phyloP scores from a whole-genome alignment of 2,113 vertebrate genomes.

The Charina bottae region DNA sequence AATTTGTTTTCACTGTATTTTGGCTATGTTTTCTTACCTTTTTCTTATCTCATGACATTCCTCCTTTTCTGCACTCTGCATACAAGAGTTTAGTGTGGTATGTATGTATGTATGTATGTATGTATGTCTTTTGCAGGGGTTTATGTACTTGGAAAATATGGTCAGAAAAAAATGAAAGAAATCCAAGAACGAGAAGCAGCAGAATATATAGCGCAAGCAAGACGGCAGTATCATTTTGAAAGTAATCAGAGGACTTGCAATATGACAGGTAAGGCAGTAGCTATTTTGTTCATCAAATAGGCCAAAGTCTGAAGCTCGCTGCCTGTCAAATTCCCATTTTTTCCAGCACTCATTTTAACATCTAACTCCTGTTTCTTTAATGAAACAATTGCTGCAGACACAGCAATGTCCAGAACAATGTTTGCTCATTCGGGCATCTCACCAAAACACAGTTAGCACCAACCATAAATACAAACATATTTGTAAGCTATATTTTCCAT shows the following conservation, averaged over 20 bases:
- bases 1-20: too few relatives aligned
- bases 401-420: background rate
- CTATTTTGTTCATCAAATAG: background rate
- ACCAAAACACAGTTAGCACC: background rate
- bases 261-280: slow-evolving; percentile 87
- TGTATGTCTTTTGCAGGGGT: slow-evolving; percentile 76
- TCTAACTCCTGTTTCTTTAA: background rate
- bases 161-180: slow-evolving; percentile 91
- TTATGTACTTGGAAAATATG: slow-evolving; percentile 92
- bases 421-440: background rate
- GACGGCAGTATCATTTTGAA: slow-evolving; percentile 95
- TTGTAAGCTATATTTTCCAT: background rate
- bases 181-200: slow-evolving; percentile 92
- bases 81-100: background rate
- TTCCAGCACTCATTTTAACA: background rate
- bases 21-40: too few relatives aligned
- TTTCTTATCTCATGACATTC: too few relatives aligned
- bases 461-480: background rate
- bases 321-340: background rate
- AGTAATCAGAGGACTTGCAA: slow-evolving; percentile 98
- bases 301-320: background rate
- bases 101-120: background rate
- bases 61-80: too few relatives aligned
- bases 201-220: slow-evolving; percentile 91
- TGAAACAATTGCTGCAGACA: background rate